Evolutionary conservation across 2,113 vertebrate species (phyloP), one percentile per base, ranked within the genome.

Genomic region (Pluvianellus socialis): DNA sequence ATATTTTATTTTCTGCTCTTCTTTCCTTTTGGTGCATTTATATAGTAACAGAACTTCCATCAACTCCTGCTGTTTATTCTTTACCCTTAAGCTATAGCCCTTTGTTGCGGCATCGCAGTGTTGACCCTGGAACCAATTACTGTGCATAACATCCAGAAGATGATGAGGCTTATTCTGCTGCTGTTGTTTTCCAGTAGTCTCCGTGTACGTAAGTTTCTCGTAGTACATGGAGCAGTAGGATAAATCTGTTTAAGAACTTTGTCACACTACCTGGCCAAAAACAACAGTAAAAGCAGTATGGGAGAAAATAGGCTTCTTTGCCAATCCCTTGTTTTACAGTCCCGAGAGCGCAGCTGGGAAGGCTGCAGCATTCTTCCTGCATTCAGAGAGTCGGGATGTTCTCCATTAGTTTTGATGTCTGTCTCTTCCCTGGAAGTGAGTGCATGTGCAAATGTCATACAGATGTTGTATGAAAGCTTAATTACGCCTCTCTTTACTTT

Each of bases 91-190:
- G 96, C 94, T 90, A 74, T 76, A 86, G 82, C 62, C 50, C 74
- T 97, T 97, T 94, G 77, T 97, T 96, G 90, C 56, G 3, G 75
- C 90, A 89, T 97, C 68, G 4, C 56, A 86, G 65, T 73, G 70
- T 90, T 95, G 95, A 96, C 90, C 94, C 94, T 97, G 95, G 93
- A 97, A 96, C 83, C 82, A 96, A 97, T 96, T 96, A 92, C 67
- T 76, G 52, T 73, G 59, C 30, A 2, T 76, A 89, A 91, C 61
- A 94, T 79, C 56, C 61, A 83, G 80, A 71, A 52, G 66, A 95
- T 73, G 91, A 79, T 79, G 88, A 87, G 28, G 73, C 33, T 93
- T 88, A n/a, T 50, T 93, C 59, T 95, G 70, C 86, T 94, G 75
- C 85, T 6, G 4, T 94, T 92, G 75, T 92, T 96, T 96, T 86